Evolutionary conservation across 2,797 vertebrate genomes (phyloP).

Genomic region (Antennarius maculatus): DNA sequence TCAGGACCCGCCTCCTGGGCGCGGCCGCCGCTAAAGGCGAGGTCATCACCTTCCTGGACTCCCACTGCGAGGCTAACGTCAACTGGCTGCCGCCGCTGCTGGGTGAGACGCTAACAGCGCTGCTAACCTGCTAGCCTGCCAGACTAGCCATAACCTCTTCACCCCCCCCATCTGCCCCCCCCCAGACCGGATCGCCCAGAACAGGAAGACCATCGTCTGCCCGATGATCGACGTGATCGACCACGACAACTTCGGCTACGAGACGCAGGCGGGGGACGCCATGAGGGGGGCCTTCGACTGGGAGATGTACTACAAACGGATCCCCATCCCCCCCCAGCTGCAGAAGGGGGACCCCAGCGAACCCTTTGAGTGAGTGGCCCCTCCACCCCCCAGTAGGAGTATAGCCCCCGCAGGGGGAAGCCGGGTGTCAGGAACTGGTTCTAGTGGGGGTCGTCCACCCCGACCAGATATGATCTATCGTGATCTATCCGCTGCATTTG

Average conservation of each 20-base stretch:
- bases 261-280: slow-evolving; percentile 94
- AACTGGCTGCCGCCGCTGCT: slow-evolving; percentile 97
- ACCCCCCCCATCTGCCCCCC: slow-evolving; percentile 29
- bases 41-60: slow-evolving; percentile 97
- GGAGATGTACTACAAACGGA: slow-evolving; percentile 99
- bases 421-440: too few relatives aligned
- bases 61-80: slow-evolving; percentile 95
- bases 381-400: too few relatives aligned
- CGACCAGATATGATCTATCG: too few relatives aligned
- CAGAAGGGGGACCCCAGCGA: slow-evolving; percentile 88
- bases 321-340: slow-evolving; percentile 90
- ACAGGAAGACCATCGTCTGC: slow-evolving; percentile 93
- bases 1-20: slow-evolving; percentile 93
- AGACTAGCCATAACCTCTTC: too few relatives aligned
- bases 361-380: slow-evolving; percentile 88
- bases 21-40: slow-evolving; percentile 88
- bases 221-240: slow-evolving; percentile 98
- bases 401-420: too few relatives aligned
- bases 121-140: too few relatives aligned
- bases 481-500: too few relatives aligned
- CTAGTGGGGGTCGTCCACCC: too few relatives aligned
- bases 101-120: slow-evolving; percentile 76
- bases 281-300: slow-evolving; percentile 98
- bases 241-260: slow-evolving; percentile 94
- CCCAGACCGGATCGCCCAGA: slow-evolving; percentile 92